Evolutionary conservation across 2,113 vertebrate species (phyloP), one percentile per base, ranked within the genome.

Genomic region (Podiceps cristatus): DNA sequence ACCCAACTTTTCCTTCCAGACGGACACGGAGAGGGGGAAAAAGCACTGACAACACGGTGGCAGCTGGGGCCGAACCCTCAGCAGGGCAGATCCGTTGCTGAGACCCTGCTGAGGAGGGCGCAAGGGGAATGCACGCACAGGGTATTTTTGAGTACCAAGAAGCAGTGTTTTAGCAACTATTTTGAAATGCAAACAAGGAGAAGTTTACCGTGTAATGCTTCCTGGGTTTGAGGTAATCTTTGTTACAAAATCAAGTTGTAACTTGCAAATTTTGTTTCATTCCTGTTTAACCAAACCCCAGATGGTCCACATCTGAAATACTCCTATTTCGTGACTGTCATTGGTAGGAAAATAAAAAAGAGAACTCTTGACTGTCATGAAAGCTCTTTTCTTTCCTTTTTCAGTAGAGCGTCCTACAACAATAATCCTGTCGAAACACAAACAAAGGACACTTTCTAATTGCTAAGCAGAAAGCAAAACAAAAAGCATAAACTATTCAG

Each of bases 311-410:
- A 19, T 64, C 53, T 87, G 73, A 69, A 91, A 72, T 42, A 33
- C 35, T 55, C 23, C 31, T 79, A 3, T 50, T 81, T 73, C 89
- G 29, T 87, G 77, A 75, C 31, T 87, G 45, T 55, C 19, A 12
- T 69, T 76, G 37, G 29, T 66, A 79, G 64, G 90, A 91, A 95
- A 91, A 81, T 20, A 81, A 78, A 75, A 75, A 81, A 91, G 49
- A 74, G 5, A 88, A 29, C 37, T 11, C 37, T 71, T 73, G 66
- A 62, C 28, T 76, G 23, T 12, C 25, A 31, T 37, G 71, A 89
- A 90, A 91, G 12, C 29, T 73, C 78, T 91, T 86, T 93, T 79
- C 74, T 96, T 93, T 69, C 94, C 93, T 87, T 94, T 95, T 95
- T 88, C 91, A 75, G 91, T 89, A 60, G 53, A 2, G 1, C 20